A percentile compares a stretch with the other conserved stretches of the same genome.
These are phyloP conservation scores for Rhynchotus rufescens DNA, from an alignment of 2,797 vertebrate species.

Conservation along the genomic window DNA sequence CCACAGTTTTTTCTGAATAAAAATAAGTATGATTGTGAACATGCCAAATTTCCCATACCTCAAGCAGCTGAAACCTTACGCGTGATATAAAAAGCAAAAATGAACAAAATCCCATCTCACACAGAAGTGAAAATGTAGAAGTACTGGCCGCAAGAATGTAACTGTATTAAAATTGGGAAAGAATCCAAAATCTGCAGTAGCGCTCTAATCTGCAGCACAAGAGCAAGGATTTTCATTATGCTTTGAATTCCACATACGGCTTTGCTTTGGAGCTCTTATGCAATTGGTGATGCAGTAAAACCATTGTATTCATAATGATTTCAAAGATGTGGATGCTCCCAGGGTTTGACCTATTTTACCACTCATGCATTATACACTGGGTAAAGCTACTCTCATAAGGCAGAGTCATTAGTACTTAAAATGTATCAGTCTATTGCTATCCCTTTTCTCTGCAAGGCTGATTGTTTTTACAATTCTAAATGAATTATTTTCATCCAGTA, in stretches of 20 bases:
- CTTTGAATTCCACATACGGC: slow-evolving; percentile 64
- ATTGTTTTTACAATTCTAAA: slow-evolving; percentile 57
- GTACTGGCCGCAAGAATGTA: slow-evolving; percentile 15
- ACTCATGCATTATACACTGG: slow-evolving; percentile 67
- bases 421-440: slow-evolving; percentile 38
- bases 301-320: slow-evolving; percentile 77
- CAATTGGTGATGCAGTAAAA: slow-evolving; percentile 71
- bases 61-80: slow-evolving; percentile 30
- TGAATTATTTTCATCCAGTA: slow-evolving; percentile 42
- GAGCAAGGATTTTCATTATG: slow-evolving; percentile 65
- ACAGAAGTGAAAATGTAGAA: slow-evolving; percentile 28
- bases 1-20: slow-evolving; percentile 11
- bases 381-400: slow-evolving; percentile 61
- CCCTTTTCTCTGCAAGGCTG: slow-evolving; percentile 57
- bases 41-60: not conserved
- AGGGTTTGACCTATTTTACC: slow-evolving; percentile 77
- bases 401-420: slow-evolving; percentile 68
- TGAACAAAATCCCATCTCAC: slow-evolving; percentile 16
- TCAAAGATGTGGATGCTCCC: slow-evolving; percentile 70
- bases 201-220: slow-evolving; percentile 41
- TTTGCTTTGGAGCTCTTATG: slow-evolving; percentile 72
- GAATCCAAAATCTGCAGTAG: slow-evolving; percentile 11
- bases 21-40: slow-evolving; percentile 5
- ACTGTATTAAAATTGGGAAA: slow-evolving; percentile 44
- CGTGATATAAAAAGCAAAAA: slow-evolving; percentile 12